Base-by-base conservation (phyloP, 2,888 invertebrate genomes). In the Cryptosula pallasiana region DNA sequence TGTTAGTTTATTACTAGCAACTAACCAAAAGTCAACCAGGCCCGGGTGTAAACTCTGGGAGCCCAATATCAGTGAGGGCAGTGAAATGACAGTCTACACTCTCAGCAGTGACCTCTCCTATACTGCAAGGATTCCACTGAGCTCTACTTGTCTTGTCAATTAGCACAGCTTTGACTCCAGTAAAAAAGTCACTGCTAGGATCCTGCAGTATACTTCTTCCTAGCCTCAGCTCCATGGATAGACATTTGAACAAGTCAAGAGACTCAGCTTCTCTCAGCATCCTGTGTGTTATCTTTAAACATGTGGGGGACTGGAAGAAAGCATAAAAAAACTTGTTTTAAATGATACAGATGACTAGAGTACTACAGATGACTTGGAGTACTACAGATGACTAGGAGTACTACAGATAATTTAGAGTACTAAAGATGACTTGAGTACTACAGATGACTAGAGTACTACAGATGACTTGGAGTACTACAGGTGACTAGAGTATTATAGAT, bases 141-240 rank as follows among this genome's bases (percentile, higher is more conserved):
- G 63, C 32, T 63, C n/a, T 32, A 32, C 32, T 32, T 29, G 63
- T 32, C 63, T 63, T 63, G 2, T 63, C 34, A 13, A 63, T 32
- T 29, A 63, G 63, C n/a, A 63, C 27, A 63, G 63, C 32, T 63
- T 63, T 32, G 16, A 63, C 63, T 25, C 63, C 63, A 9, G 3
- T 63, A 32, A 5, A 63, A 32, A 63, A 63, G n/a, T 63, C 63
- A 63, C 32, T 63, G 63, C 3, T 32, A 32, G 29, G 63, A 27
- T 32, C 3, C 3, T 27, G 32, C 2, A 63, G 13, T 5, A 63
- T 63, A 3, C 3, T 27, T 63, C 63, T 32, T 5, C 63, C 63
- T 9, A 63, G 29, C 32, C 32, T 63, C 1, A 63, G n/a, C 63
- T 63, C 63, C 63, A 63, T 32, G 9, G 63, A 27, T 2, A 63